Base-by-base conservation (phyloP, 2,113 vertebrate species). In the Amphilophus citrinellus region DNA sequence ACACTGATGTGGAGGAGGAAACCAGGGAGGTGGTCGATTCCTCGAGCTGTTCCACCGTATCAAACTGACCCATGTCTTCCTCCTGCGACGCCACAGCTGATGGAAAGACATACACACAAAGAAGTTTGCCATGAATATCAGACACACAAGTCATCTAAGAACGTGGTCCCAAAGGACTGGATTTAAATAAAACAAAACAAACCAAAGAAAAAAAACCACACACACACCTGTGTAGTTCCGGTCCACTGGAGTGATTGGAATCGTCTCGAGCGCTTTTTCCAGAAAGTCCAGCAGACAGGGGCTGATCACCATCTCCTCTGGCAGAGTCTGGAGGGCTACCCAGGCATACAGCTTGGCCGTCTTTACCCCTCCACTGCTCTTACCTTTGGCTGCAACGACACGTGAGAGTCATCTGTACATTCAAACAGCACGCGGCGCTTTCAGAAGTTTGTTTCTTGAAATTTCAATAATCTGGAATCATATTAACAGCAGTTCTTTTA, bases 231-330 rank as follows among this genome's bases (percentile, higher is more conserved):
- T 77, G 8, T 97, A 98, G 91, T 96, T 98, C 65, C 98, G 96
- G 81, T 99, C 98, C 77, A 99, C 96, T 3, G 98, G 98, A 62
- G 98, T 99, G 88, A 99, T 99, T 1, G 98, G 98, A 90, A 99
- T 99, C 76, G 98, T 99, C 94, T 99, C 98, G 86, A 99, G 94
- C 3, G 98, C 98, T 94, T 99, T 99, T 88, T 99, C 98, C 84
- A 99, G 94, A 56, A 99, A 99, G 90, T 99, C 98, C 84, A 99
- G 94, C 20, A 99, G 91, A 92, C 98, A 99, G 6, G 98, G 98
- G 66, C 98, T 99, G 91, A 99, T 99, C 56, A 99, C 98, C 98
- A 99, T 99, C 90, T 99, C 98, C 86, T 99, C 98, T 2, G 98
- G 98, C 84, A 99, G 93, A 0, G 98, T 99, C 92, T 99, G 98